These are phyloP conservation scores for Drosophila paranaensis DNA, from an alignment of 2,888 invertebrate genomes.

Conservation along the genomic window DNA sequence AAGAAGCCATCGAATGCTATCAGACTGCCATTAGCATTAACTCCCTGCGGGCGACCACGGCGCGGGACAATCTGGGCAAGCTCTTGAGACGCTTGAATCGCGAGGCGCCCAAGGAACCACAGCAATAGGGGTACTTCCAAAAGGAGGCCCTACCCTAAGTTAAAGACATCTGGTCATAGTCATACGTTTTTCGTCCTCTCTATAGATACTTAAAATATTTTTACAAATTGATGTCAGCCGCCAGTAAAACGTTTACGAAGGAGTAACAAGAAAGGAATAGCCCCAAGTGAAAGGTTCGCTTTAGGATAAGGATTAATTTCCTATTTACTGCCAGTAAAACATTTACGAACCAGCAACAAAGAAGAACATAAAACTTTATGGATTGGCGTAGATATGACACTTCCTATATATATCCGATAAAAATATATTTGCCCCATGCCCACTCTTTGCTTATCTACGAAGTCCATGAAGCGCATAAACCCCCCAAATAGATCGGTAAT, in stretches of 20 bases:
- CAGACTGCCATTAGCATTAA: constrained; percentile 90
- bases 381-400: not conserved
- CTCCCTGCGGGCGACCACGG: constrained; percentile 88
- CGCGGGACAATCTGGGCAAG: constrained; percentile 89
- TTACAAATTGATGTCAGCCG: not conserved
- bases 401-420: not conserved
- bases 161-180: constrained; percentile 39
- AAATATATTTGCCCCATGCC: not conserved
- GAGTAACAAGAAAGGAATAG: not conserved
- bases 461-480: too few species aligned
- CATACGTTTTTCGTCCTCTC: constrained; percentile 8
- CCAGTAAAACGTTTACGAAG: constrained; percentile 4
- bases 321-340: not conserved
- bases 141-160: not conserved
- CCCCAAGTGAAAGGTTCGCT: not conserved
- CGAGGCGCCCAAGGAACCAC: constrained; percentile 29
- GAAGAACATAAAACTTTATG: not conserved
- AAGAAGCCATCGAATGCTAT: constrained; percentile 91
- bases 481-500: not conserved
- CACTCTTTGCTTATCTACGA: not conserved
- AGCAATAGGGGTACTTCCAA: not conserved
- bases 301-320: not conserved
- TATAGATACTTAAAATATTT: not conserved
- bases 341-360: not conserved
- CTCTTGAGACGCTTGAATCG: constrained; percentile 77